Evolutionary conservation across 2,113 vertebrate genomes (phyloP).

Genomic region (Pollimyrus isidori): DNA sequence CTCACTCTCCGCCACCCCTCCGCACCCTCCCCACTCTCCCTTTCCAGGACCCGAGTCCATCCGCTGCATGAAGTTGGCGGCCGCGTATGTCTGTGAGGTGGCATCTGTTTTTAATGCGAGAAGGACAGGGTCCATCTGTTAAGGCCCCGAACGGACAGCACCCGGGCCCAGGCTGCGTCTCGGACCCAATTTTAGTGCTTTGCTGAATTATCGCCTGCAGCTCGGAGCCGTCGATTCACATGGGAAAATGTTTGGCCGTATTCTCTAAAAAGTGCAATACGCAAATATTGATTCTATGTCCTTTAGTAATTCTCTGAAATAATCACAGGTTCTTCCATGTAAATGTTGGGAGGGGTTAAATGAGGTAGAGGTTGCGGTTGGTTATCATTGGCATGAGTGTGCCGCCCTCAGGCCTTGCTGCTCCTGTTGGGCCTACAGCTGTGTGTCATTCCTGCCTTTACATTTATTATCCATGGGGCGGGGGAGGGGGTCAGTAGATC

Average conservation of each 20-base stretch:
- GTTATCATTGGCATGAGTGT: not conserved
- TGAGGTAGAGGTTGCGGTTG: not conserved
- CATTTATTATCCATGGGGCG: not conserved
- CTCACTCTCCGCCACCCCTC: not conserved
- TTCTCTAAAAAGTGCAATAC: not conserved
- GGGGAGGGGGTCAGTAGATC: not conserved
- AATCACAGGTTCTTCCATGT: not conserved
- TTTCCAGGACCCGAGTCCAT: not conserved
- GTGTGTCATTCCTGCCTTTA: not conserved
- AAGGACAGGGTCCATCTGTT: not conserved
- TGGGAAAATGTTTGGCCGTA: not conserved
- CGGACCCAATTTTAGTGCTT: not conserved
- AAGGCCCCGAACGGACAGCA: not conserved
- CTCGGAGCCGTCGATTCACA: not conserved
- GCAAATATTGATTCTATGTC: not conserved
- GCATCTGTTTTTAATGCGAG: not conserved
- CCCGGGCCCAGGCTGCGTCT: not conserved
- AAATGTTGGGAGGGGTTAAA: not conserved
- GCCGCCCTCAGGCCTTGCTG: not conserved
- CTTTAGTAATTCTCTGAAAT: not conserved
- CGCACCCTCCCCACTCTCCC: not conserved
- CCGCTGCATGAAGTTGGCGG: not conserved
- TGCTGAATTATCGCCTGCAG: not conserved
- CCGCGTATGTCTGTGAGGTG: not conserved
- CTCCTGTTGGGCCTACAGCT: not conserved